Evolutionary conservation across 2,888 invertebrate species (phyloP), one percentile per base, ranked within the genome.

Genomic region (Aphrophora alni): DNA sequence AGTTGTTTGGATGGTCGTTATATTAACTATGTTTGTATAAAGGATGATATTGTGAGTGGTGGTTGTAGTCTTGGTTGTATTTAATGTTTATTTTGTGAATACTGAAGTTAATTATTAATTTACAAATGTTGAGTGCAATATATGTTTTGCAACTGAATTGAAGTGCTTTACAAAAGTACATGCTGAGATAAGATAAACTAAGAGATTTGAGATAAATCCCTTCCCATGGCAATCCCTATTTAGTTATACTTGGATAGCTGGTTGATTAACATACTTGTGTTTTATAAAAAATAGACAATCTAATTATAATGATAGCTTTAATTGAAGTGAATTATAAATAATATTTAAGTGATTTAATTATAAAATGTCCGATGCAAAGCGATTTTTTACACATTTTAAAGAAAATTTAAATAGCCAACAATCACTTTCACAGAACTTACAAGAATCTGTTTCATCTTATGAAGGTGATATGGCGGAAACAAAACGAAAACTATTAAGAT

Each of bases 161-260:
- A 59, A 59, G 59, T 59, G 59, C 21, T 59, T 59, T 59, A 59
- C 59, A 59, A 59, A 59, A 59, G 59, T 59, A 59, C 59, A 59
- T 59, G 2, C 21, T 59, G 21, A 59, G 59, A 59, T 59, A 59
- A 59, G 59, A 59, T 59, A 59, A 59, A 59, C 59, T 21, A 59
- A 59, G 59, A 12, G 59, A 59, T 59, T 59, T 59, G 14, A 59
- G 59, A 59, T 59, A 59, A 59, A 59, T 59, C n/a, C 59, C 59
- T 59, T 59, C 21, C 59, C 59, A 5, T 59, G n/a, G 10, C 21
- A 59, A 59, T 59, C n/a, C 21, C 59, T 59, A 59, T 21, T 59
- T 59, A 59, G 59, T 59, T 59, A 59, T 21, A 59, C 59, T 14
- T 59, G 59, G 21, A 7, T 59, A 59, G 1, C 59, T 2, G 21